Conservation (phyloP, 2,797 vertebrate species). For the Potorous gilbertii region DNA sequence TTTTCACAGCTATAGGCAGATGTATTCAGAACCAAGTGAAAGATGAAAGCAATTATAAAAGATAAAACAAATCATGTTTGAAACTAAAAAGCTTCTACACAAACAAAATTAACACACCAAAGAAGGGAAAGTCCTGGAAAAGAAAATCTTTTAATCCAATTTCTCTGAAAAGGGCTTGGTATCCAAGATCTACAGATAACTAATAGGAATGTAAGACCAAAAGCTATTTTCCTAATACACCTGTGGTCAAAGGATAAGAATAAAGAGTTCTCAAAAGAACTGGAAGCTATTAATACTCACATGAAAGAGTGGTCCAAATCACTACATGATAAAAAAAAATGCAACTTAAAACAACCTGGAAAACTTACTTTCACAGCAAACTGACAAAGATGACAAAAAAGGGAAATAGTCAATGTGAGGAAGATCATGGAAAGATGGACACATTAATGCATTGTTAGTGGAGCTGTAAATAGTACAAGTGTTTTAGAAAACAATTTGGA, state of each 20-base stretch:
- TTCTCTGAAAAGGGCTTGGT: no score
- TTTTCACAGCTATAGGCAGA: background rate
- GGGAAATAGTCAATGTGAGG: background rate
- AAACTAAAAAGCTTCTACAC: background rate
- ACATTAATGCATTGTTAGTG: background rate
- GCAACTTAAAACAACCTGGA: background rate
- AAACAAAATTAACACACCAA: no score
- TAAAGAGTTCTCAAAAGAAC: no score
- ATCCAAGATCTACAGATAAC: no score
- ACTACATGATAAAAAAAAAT: no score
- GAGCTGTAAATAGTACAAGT: background rate
- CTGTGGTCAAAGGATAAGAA: no score
- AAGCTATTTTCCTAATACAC: no score
- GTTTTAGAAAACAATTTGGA: background rate
- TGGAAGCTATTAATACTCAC: no score
- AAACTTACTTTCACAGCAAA: background rate
- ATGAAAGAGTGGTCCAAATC: no score
- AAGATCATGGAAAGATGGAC: background rate
- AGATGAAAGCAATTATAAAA: background rate
- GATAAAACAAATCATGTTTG: background rate
- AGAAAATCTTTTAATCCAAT: no score
- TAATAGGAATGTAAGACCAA: no score
- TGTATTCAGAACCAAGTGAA: background rate
- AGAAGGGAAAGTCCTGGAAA: no score
- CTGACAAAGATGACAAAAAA: background rate